These are phyloP conservation scores for Marronus borbonicus DNA, from an alignment of 2,888 invertebrate genomes.

Conservation along the genomic window DNA sequence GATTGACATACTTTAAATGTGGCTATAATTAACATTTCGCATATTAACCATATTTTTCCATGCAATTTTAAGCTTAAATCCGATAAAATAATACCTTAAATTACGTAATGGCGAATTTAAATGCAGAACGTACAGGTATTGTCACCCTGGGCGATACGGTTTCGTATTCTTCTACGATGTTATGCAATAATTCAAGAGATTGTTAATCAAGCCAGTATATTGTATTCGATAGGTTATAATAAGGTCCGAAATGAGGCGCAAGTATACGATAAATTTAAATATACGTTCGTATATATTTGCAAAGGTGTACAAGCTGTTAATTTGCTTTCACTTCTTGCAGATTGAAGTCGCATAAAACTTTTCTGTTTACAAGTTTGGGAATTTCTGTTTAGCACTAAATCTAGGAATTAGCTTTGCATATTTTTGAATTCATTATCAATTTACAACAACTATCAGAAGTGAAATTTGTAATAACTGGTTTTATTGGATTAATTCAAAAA, in stretches of 20 bases:
- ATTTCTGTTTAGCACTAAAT: neutral
- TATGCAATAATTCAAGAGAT: slow-evolving; percentile 12
- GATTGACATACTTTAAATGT: slow-evolving; percentile 8
- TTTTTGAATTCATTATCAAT: too few relatives aligned
- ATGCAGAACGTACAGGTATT: slow-evolving; percentile 4
- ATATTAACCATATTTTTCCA: slow-evolving; percentile 6
- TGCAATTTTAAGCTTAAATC: slow-evolving; percentile 19
- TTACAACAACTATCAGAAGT: too few relatives aligned
- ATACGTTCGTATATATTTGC: neutral
- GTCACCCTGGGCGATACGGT: slow-evolving; percentile 7
- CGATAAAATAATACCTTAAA: neutral
- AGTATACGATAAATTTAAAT: slow-evolving; percentile 13
- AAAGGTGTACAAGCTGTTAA: neutral
- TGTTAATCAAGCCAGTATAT: neutral
- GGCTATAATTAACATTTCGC: slow-evolving; percentile 13
- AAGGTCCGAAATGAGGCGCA: slow-evolving; percentile 6
- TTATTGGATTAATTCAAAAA: too few relatives aligned
- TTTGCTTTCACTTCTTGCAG: slow-evolving; percentile 24
- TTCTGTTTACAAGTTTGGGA: neutral
- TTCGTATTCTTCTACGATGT: slow-evolving; percentile 16
- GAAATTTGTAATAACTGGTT: too few relatives aligned
- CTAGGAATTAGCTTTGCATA: too few relatives aligned
- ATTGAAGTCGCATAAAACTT: slow-evolving; percentile 7
- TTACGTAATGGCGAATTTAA: slow-evolving; percentile 12
- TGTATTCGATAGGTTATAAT: slow-evolving; percentile 20